Conservation (phyloP, 2,797 vertebrate genomes). For the Spondyliosoma cantharus region DNA sequence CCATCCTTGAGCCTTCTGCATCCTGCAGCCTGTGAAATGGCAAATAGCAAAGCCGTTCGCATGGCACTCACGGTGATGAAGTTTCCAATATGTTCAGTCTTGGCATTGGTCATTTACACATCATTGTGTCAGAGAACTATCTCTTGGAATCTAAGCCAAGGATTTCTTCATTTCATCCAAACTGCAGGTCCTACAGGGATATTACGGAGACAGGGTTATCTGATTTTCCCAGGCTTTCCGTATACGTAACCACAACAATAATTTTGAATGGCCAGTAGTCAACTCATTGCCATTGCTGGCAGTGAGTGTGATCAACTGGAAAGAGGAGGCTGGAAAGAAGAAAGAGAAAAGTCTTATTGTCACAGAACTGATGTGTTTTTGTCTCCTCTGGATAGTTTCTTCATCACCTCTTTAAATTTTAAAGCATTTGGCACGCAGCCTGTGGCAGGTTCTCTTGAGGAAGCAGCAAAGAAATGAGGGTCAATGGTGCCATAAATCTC, state of each 20-base stretch:
- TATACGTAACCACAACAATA: constrained; percentile 51
- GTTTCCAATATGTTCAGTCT: constrained; percentile 51
- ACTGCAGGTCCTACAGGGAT: constrained; percentile 43
- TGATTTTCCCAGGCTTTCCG: constrained; percentile 63
- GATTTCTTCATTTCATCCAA: constrained; percentile 55
- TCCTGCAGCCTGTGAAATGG: constrained; percentile 33
- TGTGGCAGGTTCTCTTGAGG: constrained; percentile 90
- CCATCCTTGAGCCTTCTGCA: constrained; percentile 28
- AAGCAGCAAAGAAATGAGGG: constrained; percentile 87
- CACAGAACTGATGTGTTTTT: constrained; percentile 88
- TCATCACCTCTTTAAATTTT: constrained; percentile 99
- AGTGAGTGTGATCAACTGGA: constrained; percentile 63
- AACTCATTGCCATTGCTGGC: constrained; percentile 25
- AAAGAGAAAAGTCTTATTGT: constrained; percentile 80
- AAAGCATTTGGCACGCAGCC: constrained; percentile 92
- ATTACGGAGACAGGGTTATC: constrained; percentile 44
- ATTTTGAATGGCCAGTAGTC: constrained; percentile 53
- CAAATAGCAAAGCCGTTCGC: constrained; percentile 25
- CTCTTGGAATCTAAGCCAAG: constrained; percentile 40
- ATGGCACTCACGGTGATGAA: constrained; percentile 26
- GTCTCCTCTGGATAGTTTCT: constrained; percentile 95
- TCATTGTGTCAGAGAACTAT: constrained; percentile 49
- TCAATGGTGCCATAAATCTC: constrained; percentile 90
- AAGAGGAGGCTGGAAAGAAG: constrained; percentile 55
- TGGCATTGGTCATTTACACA: constrained; percentile 66